These are phyloP conservation scores for Pantherophis alleghaniensis DNA, from an alignment of 2,797 vertebrate species.

Conservation along the genomic window DNA sequence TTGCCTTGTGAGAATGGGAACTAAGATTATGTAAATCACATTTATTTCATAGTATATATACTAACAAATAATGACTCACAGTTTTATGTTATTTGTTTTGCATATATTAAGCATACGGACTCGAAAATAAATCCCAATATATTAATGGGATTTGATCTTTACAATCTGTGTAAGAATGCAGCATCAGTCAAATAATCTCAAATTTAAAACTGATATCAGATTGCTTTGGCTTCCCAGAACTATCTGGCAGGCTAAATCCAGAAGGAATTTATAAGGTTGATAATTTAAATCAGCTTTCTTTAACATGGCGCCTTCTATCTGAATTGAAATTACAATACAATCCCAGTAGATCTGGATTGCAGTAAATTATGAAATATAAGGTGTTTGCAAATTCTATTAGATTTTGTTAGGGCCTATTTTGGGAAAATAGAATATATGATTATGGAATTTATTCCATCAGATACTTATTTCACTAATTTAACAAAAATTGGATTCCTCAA, in stretches of 20 bases:
- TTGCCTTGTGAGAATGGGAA: constrained; percentile 42
- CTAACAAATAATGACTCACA: constrained; percentile 44
- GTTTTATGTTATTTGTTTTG: constrained; percentile 46
- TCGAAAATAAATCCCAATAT: background rate
- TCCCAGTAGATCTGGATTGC: background rate
- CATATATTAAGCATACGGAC: constrained; percentile 17
- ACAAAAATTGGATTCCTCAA: constrained; percentile 38
- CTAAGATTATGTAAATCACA: constrained; percentile 38
- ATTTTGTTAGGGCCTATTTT: background rate
- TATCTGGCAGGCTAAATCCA: background rate
- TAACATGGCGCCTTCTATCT: background rate
- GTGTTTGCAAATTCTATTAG: background rate
- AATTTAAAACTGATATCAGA: background rate
- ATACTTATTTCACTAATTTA: constrained; percentile 12
- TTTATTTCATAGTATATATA: constrained; percentile 40
- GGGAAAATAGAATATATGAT: constrained; percentile 12
- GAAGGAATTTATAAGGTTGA: background rate
- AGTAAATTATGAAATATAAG: background rate
- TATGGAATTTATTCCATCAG: constrained; percentile 26
- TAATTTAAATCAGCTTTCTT: background rate
- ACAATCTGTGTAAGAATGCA: background rate
- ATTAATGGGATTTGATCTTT: background rate
- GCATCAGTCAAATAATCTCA: background rate
- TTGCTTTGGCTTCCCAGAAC: background rate
- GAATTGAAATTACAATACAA: background rate